Evolutionary conservation across 2,113 vertebrate species (phyloP), one percentile per base, ranked within the genome.

Genomic region (Anoura caudifer): DNA sequence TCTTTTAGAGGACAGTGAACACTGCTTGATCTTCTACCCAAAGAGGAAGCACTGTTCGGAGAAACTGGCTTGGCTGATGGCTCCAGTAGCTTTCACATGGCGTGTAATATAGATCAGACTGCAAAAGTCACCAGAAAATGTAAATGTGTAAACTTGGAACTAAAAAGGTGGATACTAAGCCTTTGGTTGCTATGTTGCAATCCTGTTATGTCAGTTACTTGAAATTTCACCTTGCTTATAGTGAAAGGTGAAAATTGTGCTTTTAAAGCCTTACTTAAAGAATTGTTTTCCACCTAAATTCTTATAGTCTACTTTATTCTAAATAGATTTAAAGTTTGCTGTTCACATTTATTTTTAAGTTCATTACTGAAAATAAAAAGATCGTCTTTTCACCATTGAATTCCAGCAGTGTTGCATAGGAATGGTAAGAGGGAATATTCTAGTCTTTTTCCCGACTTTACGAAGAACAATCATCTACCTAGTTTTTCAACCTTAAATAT

Each of bases 21-120:
- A 16, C 80, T 86, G 9, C 1, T 96, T 73, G 15, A 61, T 93
- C 79, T 56, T 95, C 84, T 45, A 5, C 47, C 95, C 80, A 13
- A 2, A 85, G 69, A 89, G 16, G 9, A 56, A 61, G 36, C 2
- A 8, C 33, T 88, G 1, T 79, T 80, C 72, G 38, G 82, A 81
- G 11, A 82, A 85, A 59, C 28, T 70, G 43, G 5, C 4, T 89
- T 4, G 36, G n/a, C 31, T 47, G 12, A 20, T 38, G 47, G 47
- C 13, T 69, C 36, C n/a, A 41, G 31, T 52, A 92, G 26, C 12
- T 47, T 80, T 86, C 43, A 82, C 14, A 69, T 16, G 12, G 22
- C 12, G 33, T 38, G 2, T 43, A 85, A 93, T 11, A 50, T 17
- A 61, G 33, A 87, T 79, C 7, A 61, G 2, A 33, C 82, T 79